Evolutionary conservation across 2,113 vertebrate species (phyloP).

Genomic region (Ictalurus punctatus): DNA sequence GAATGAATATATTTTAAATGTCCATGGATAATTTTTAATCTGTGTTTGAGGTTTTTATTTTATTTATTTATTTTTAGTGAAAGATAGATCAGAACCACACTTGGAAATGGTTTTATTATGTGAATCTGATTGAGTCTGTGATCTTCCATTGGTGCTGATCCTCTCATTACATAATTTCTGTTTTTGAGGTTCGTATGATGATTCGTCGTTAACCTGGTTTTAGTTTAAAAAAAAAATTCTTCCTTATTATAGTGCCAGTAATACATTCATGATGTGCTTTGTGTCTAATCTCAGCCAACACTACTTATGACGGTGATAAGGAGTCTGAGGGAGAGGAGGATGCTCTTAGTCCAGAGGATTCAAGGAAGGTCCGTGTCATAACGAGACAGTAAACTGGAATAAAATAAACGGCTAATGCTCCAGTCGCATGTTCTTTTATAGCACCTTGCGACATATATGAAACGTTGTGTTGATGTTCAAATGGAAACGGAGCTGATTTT

Average conservation of each 20-base stretch:
- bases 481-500: not conserved
- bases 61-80: not conserved
- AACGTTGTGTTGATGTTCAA: not conserved
- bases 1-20: not conserved
- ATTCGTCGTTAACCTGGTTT: not conserved
- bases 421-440: not conserved
- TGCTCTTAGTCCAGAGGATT: constrained; percentile 86
- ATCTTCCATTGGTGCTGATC: not conserved
- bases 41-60: not conserved
- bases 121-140: not conserved
- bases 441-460: not conserved
- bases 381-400: not conserved
- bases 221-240: not conserved
- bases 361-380: constrained; percentile 80
- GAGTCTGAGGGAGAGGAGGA: constrained; percentile 93
- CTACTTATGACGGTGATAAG: constrained; percentile 90
- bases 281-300: constrained; percentile 78
- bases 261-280: not conserved
- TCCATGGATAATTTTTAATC: not conserved
- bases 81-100: not conserved
- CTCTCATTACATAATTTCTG: not conserved
- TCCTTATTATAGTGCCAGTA: not conserved
- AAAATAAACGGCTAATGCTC: not conserved
- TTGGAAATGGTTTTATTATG: not conserved
- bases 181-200: not conserved